Evolutionary conservation across 1,140 invertebrate genomes (phyloP).

Genomic region (Drosophila sucinea): DNA sequence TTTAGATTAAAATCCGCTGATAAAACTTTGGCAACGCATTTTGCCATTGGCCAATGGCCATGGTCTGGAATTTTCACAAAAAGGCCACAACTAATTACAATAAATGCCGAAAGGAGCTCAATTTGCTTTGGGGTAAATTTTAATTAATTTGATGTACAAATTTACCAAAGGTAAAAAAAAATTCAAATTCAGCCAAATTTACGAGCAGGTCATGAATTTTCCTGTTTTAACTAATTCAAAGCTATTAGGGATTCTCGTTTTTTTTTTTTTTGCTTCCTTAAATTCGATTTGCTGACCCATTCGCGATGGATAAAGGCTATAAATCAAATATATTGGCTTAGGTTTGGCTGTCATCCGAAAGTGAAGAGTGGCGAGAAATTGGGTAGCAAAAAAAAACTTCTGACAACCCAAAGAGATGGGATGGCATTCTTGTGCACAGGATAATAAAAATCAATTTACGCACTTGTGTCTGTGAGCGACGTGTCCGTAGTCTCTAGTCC

Average conservation of each 20-base stretch:
- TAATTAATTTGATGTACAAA: constrained; percentile 52
- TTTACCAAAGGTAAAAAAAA: constrained; percentile 38
- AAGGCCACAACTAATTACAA: constrained; percentile 41
- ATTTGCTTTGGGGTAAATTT: constrained; percentile 52
- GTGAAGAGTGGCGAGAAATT: constrained; percentile 25
- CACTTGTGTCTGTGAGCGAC: constrained; percentile 39
- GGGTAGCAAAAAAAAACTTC: constrained; percentile 39
- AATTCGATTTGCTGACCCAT: constrained; percentile 7
- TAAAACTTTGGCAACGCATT: constrained; percentile 32
- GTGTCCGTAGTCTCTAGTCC: constrained; percentile 16
- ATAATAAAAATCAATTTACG: constrained; percentile 73
- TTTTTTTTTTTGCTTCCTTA: not conserved
- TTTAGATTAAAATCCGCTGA: constrained; percentile 54
- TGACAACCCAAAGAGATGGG: constrained; percentile 33
- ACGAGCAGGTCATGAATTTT: constrained; percentile 25
- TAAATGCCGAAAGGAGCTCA: constrained; percentile 35
- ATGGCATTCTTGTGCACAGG: constrained; percentile 42
- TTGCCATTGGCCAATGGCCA: constrained; percentile 26
- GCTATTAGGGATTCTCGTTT: not conserved
- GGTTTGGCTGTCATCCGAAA: constrained; percentile 26
- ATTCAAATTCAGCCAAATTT: constrained; percentile 26
- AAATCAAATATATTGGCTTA: constrained; percentile 68
- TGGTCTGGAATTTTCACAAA: constrained; percentile 19
- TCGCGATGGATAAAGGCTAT: constrained; percentile 36
- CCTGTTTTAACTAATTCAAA: not conserved